Evolutionary conservation across 2,888 invertebrate species (phyloP).

Genomic region (Chymomyza amoena): DNA sequence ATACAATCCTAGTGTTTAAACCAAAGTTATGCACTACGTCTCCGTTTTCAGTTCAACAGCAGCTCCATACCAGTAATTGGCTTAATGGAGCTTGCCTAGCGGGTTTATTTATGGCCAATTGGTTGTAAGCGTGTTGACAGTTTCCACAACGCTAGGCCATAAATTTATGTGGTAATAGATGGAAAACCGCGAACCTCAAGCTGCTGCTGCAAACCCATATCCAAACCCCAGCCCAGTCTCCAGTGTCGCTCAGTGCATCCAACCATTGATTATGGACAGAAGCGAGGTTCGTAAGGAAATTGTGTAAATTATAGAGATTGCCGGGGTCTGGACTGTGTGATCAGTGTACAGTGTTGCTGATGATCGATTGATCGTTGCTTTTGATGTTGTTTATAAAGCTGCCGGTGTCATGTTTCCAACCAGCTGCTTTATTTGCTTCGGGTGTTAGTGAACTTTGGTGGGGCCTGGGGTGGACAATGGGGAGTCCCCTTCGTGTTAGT

Average conservation of each 20-base stretch:
- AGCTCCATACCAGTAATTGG: slow-evolving; percentile 9
- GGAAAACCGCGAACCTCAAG: slow-evolving; percentile 18
- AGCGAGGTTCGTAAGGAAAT: slow-evolving; percentile 60
- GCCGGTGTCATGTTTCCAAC: background rate
- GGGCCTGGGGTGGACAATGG: background rate
- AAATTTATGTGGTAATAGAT: slow-evolving; percentile 43
- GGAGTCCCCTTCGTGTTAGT: background rate
- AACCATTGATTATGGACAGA: slow-evolving; percentile 43
- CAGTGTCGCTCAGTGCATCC: slow-evolving; percentile 2
- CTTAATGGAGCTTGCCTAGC: background rate
- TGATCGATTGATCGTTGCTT: background rate
- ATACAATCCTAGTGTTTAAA: background rate
- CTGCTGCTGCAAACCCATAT: slow-evolving; percentile 28
- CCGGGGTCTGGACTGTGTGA: background rate
- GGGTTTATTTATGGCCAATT: slow-evolving; percentile 15
- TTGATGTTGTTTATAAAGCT: background rate
- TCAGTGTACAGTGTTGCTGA: background rate
- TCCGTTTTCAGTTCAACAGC: background rate
- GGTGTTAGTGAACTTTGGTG: background rate
- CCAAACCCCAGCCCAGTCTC: slow-evolving; percentile 15
- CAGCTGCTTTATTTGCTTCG: background rate
- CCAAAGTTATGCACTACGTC: background rate
- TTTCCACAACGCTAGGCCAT: slow-evolving; percentile 34
- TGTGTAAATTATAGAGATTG: slow-evolving; percentile 43
- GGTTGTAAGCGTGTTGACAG: slow-evolving; percentile 48